Conservation (phyloP, 2,888 invertebrate genomes). For the Polylopha cassiicola region DNA sequence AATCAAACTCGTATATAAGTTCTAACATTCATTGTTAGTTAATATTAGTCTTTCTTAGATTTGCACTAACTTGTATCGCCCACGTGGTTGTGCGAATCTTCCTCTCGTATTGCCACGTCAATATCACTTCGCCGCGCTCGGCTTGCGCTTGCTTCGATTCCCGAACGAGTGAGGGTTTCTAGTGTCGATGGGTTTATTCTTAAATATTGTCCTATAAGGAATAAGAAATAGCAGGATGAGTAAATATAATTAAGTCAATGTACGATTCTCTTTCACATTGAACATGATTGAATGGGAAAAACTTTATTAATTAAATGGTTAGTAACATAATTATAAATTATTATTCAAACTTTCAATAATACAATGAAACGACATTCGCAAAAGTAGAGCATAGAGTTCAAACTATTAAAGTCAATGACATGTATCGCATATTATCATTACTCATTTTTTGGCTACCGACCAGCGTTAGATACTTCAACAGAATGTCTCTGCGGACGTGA, state of each 20-base stretch:
- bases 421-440: background rate
- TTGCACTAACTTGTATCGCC: constrained; percentile 27
- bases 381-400: no score
- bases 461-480: constrained; percentile 86
- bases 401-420: no score
- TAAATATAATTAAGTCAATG: background rate
- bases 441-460: constrained; percentile 29
- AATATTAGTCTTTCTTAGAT: background rate
- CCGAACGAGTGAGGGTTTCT: constrained; percentile 86
- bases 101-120: constrained; percentile 71
- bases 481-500: constrained; percentile 84
- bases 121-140: constrained; percentile 72
- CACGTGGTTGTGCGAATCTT: constrained; percentile 41
- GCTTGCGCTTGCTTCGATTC: constrained; percentile 87
- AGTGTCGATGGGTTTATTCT: constrained; percentile 87
- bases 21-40: constrained; percentile 11
- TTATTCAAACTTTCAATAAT: no score
- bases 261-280: background rate
- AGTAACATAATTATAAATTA: no score
- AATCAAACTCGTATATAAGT: background rate
- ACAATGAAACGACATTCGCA: no score
- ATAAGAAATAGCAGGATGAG: background rate
- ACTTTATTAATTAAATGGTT: no score
- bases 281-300: no score
- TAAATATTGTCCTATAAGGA: constrained; percentile 79